A percentile compares a stretch with the other conserved stretches of the same genome.
phyloP scores from a whole-genome alignment of 2,797 vertebrate genomes.

The Epinephelus malabaricus region DNA sequence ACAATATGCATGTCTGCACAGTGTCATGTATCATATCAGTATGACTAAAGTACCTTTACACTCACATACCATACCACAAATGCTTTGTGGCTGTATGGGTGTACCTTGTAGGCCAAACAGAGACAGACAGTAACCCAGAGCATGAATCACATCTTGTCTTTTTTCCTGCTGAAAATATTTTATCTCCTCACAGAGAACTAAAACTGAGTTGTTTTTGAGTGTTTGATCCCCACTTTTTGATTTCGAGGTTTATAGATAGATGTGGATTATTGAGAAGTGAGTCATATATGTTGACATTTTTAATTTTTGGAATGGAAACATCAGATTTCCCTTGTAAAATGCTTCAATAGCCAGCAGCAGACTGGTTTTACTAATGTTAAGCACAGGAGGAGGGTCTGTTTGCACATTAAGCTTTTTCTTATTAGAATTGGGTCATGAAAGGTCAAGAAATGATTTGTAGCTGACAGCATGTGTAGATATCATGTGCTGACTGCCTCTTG shows the following conservation, averaged over 20 bases:
- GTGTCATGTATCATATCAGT: neutral
- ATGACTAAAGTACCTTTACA: neutral
- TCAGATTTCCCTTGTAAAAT: neutral
- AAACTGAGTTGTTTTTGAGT: neutral
- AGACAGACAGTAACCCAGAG: neutral
- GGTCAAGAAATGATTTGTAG: neutral
- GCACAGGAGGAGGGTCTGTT: neutral
- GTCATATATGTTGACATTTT: neutral
- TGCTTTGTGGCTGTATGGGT: neutral
- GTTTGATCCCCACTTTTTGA: neutral
- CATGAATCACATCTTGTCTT: neutral
- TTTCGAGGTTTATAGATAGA: neutral
- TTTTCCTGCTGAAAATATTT: neutral
- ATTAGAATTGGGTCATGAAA: neutral
- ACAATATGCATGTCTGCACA: neutral
- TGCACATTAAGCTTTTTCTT: no score
- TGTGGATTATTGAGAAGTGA: neutral
- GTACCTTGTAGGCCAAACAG: neutral
- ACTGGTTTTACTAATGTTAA: neutral
- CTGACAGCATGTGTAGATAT: neutral
- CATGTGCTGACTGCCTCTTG: neutral
- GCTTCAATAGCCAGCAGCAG: neutral
- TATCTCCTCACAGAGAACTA: neutral
- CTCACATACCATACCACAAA: neutral
- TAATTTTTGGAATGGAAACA: neutral